These are phyloP conservation scores for Heliconius charithonia DNA, from an alignment of 2,888 invertebrate species.

Conservation along the genomic window DNA sequence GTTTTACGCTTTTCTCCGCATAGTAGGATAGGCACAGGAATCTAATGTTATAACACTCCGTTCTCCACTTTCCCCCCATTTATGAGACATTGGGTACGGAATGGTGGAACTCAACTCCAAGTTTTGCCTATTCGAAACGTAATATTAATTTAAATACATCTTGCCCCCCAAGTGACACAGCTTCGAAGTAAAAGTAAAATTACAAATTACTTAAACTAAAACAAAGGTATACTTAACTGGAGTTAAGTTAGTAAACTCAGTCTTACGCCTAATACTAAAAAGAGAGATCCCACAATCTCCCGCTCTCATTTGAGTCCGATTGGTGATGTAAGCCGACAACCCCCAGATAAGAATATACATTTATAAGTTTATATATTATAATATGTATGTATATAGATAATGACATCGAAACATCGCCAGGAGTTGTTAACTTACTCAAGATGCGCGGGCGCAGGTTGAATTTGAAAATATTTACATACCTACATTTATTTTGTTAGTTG, in stretches of 20 bases:
- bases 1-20: background rate
- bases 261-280: slow-evolving; percentile 47
- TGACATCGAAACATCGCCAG: slow-evolving; percentile 44
- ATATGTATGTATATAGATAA: slow-evolving; percentile 6
- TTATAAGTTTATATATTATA: slow-evolving; percentile 12
- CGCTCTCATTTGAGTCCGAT: slow-evolving; percentile 57
- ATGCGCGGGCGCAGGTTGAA: slow-evolving; percentile 52
- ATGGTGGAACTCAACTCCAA: background rate
- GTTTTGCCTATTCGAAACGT: background rate
- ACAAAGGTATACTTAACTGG: slow-evolving; percentile 10
- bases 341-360: slow-evolving; percentile 41
- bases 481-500: slow-evolving; percentile 3
- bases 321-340: slow-evolving; percentile 51
- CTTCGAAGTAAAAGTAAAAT: background rate
- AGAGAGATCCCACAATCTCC: slow-evolving; percentile 55
- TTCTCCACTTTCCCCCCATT: background rate
- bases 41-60: background rate
- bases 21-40: background rate
- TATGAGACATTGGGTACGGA: background rate
- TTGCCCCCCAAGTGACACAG: background rate
- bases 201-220: slow-evolving; percentile 10
- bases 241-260: slow-evolving; percentile 46
- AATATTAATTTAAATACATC: background rate
- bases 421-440: slow-evolving; percentile 53
- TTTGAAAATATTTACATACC: slow-evolving; percentile 48